phyloP scores from a whole-genome alignment of 1,140 invertebrate genomes.

The Drosophila nigromelanica region DNA sequence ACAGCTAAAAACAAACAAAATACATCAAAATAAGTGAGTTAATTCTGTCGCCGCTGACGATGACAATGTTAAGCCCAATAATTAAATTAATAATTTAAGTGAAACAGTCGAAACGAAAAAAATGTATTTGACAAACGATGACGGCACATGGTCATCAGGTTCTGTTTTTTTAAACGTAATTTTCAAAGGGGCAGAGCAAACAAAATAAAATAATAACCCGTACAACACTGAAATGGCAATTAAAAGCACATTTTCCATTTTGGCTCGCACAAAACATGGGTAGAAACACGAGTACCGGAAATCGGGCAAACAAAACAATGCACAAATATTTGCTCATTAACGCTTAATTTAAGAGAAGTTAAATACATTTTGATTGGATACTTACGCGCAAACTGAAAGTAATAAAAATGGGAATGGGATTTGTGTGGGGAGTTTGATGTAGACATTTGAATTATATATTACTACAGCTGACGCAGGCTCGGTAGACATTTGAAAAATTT shows the following conservation, averaged over 20 bases:
- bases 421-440: background rate
- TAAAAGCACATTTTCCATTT: conserved; percentile 65
- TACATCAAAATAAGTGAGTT: too few species aligned
- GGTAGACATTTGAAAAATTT: too few species aligned
- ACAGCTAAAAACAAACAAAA: too few species aligned
- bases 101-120: conserved; percentile 3
- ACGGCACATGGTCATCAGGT: conserved; percentile 22
- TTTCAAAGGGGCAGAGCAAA: background rate
- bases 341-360: conserved; percentile 54
- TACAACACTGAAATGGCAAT: conserved; percentile 40
- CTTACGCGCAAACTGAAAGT: conserved; percentile 68
- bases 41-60: background rate
- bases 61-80: background rate
- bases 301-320: conserved; percentile 50
- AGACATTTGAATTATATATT: background rate
- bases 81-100: conserved; percentile 29
- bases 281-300: conserved; percentile 21
- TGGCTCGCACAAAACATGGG: conserved; percentile 13
- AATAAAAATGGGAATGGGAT: background rate
- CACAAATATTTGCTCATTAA: conserved; percentile 76
- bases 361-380: conserved; percentile 37
- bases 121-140: conserved; percentile 9
- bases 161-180: background rate
- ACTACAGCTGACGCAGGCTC: background rate
- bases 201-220: conserved; percentile 8